Evolutionary conservation across 30 jellyfish, hydroid and myxozoan genomes (phyloP).

Genomic region (Catostylus mosaicus): DNA sequence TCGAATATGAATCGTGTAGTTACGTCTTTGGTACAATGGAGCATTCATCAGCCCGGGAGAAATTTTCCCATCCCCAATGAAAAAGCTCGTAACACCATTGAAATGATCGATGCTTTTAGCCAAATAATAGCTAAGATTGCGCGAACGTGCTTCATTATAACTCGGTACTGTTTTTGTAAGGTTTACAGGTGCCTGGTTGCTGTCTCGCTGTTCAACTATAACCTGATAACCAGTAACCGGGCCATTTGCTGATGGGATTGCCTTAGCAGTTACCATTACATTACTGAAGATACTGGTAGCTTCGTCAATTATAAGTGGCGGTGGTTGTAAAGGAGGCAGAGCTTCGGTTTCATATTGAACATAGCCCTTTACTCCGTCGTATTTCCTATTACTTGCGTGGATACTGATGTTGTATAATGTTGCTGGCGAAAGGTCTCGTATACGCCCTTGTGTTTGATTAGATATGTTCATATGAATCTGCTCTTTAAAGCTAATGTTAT

Average conservation of each 20-base stretch:
- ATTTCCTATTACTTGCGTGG: conserved; percentile 11
- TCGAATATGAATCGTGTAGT: conserved; percentile 56
- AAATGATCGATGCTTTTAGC: conserved; percentile 23
- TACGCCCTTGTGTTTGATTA: neutral
- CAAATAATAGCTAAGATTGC: conserved; percentile 25
- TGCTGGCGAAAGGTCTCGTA: conserved; percentile 29
- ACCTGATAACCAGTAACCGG: conserved; percentile 62
- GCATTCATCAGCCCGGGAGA: conserved; percentile 32
- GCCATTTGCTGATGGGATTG: conserved; percentile 42
- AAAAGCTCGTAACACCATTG: conserved; percentile 6
- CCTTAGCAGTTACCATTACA: conserved; percentile 24
- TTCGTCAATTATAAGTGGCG: conserved; percentile 7
- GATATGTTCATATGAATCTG: neutral
- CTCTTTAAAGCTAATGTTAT: conserved; percentile 19
- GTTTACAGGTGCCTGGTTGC: neutral
- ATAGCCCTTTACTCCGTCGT: neutral
- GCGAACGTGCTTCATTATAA: conserved; percentile 22
- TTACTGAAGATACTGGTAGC: conserved; percentile 13
- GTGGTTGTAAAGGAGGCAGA: conserved; percentile 51
- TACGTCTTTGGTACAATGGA: conserved; percentile 39
- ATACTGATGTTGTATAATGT: conserved; percentile 34
- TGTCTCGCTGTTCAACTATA: conserved; percentile 4
- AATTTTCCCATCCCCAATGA: conserved; percentile 62
- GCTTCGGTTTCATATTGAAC: conserved; percentile 39
- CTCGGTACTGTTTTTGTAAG: neutral